Percentiles rank a stretch among this genome's conserved stretches.
phyloP scores from a whole-genome alignment of 92 coral and sea anemone species.

The Palythoa grandis region DNA sequence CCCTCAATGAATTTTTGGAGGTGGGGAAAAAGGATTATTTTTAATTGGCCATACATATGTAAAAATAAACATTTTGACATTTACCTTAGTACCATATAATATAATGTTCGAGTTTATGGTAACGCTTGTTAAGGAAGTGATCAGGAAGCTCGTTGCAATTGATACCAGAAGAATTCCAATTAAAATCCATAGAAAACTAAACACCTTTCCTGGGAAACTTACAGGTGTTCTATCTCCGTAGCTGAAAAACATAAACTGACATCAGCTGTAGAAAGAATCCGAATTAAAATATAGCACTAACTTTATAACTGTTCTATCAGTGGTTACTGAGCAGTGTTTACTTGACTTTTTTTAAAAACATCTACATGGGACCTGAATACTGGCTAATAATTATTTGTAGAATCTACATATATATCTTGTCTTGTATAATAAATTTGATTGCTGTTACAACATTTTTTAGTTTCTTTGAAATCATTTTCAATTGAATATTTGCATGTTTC shows the following conservation, averaged over 20 bases:
- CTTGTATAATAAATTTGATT: no score
- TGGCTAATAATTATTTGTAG: no score
- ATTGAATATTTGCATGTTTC: no score
- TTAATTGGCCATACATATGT: no score
- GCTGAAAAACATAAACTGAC: not conserved
- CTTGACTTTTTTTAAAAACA: no score
- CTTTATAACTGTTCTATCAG: not conserved
- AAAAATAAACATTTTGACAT: no score
- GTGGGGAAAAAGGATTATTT: no score
- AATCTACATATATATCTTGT: no score
- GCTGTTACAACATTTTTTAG: no score
- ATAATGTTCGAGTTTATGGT: slow-evolving; percentile 15
- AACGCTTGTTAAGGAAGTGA: not conserved
- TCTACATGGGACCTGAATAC: no score
- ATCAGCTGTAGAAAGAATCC: not conserved
- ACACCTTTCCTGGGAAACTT: slow-evolving; percentile 17
- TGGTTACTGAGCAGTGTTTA: not conserved
- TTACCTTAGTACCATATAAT: slow-evolving; percentile 38
- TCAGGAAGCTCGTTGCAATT: slow-evolving; percentile 9
- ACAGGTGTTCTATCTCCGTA: slow-evolving; percentile 29
- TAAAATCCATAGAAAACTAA: slow-evolving; percentile 10
- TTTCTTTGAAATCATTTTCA: no score
- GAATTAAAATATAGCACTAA: not conserved
- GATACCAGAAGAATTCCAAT: slow-evolving; percentile 27
- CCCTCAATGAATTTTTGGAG: no score